Conservation (phyloP, 2,797 vertebrate species). For the Eulemur albifrons region DNA sequence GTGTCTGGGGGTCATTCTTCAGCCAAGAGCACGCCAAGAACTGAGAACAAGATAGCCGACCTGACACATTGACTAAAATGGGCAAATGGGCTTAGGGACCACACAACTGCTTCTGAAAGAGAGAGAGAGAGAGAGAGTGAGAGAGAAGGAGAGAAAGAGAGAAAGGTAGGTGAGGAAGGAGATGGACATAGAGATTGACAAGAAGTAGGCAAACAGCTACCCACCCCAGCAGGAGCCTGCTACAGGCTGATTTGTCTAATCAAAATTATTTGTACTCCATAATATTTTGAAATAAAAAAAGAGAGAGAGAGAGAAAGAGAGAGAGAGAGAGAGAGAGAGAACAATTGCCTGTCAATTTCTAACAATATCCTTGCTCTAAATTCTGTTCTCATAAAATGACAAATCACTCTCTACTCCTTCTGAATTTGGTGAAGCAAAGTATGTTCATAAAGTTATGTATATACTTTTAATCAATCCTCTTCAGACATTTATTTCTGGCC, state of each 20-base stretch:
- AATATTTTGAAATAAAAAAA: too few relatives aligned
- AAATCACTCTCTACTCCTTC: background rate
- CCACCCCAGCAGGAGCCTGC: too few relatives aligned
- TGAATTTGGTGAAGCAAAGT: slow-evolving; percentile 39
- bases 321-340: background rate
- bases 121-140: accelerated
- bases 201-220: too few relatives aligned
- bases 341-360: background rate
- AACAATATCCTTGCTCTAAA: slow-evolving; percentile 15
- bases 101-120: background rate
- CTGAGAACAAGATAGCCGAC: too few relatives aligned
- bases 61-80: too few relatives aligned
- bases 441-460: slow-evolving; percentile 43
- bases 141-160: background rate
- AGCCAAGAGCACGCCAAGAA: too few relatives aligned
- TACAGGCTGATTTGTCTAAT: too few relatives aligned
- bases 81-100: background rate
- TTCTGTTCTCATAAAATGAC: background rate
- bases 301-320: too few relatives aligned
- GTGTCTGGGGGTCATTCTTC: too few relatives aligned
- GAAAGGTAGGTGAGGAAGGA: too few relatives aligned
- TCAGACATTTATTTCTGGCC: slow-evolving; percentile 39
- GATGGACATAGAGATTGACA: too few relatives aligned
- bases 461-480: slow-evolving; percentile 38
- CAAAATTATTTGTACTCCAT: too few relatives aligned